phyloP scores from a whole-genome alignment of 2,888 invertebrate genomes.

The Caenorhabditis wallacei region DNA sequence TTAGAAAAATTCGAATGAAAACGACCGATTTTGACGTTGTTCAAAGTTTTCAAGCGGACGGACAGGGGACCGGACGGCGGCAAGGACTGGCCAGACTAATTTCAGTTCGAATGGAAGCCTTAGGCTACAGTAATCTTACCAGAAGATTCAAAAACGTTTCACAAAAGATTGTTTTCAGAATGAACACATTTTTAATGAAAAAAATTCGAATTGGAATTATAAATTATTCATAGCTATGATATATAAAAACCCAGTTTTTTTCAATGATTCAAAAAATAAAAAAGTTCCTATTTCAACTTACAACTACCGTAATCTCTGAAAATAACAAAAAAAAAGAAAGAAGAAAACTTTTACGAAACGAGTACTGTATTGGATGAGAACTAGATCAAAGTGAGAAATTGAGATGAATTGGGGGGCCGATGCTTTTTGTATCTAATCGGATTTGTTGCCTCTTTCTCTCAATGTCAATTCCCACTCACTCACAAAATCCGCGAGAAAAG shows the following conservation, averaged over 20 bases:
- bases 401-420: neutral
- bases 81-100: too few species aligned
- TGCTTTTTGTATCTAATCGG: conserved; percentile 44
- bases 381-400: conserved; percentile 24
- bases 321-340: neutral
- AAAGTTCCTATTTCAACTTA: too few species aligned
- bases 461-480: conserved; percentile 29
- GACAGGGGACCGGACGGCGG: too few species aligned
- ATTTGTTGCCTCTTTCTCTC: conserved; percentile 41
- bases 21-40: too few species aligned
- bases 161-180: too few species aligned
- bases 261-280: neutral
- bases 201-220: neutral
- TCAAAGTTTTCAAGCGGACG: too few species aligned
- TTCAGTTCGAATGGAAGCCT: too few species aligned
- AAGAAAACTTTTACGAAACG: conserved; percentile 20
- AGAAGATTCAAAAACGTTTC: too few species aligned
- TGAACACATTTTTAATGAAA: too few species aligned
- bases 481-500: conserved; percentile 44
- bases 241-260: neutral
- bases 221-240: conserved; percentile 28
- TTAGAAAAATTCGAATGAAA: too few species aligned
- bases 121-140: too few species aligned
- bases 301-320: neutral
- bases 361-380: conserved; percentile 17